Evolutionary conservation across 2,797 vertebrate genomes (phyloP).

Genomic region (Pampus argenteus): DNA sequence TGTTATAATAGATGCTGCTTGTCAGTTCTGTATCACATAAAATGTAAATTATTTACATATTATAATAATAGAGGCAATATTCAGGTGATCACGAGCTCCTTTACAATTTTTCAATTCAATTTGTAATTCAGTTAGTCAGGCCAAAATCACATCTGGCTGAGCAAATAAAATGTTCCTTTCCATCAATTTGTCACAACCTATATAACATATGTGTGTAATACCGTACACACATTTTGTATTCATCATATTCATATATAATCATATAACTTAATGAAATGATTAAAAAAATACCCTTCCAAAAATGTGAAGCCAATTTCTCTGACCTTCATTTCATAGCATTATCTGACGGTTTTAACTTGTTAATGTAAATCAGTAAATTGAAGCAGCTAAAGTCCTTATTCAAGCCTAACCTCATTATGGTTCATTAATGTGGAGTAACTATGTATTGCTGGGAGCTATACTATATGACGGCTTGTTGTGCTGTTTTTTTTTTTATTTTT

Average conservation of each 20-base stretch:
- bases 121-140: neutral
- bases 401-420: slow-evolving; percentile 24
- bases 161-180: neutral
- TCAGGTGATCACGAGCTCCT: neutral
- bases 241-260: slow-evolving; percentile 1
- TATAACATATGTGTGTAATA: neutral
- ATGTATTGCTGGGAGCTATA: neutral
- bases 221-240: neutral
- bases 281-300: neutral
- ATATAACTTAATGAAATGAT: slow-evolving; percentile 11
- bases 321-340: neutral
- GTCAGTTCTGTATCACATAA: neutral
- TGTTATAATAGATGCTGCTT: neutral
- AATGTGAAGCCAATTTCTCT: neutral
- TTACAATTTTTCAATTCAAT: neutral
- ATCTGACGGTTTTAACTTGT: slow-evolving; percentile 5
- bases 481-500: neutral
- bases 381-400: slow-evolving; percentile 16
- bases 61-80: neutral
- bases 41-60: no score
- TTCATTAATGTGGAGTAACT: slow-evolving; percentile 25
- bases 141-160: neutral
- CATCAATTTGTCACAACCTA: neutral
- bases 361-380: slow-evolving; percentile 15
- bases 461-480: neutral